Evolutionary conservation across 1,140 invertebrate species (phyloP).

Genomic region (Bicyclus anynana): DNA sequence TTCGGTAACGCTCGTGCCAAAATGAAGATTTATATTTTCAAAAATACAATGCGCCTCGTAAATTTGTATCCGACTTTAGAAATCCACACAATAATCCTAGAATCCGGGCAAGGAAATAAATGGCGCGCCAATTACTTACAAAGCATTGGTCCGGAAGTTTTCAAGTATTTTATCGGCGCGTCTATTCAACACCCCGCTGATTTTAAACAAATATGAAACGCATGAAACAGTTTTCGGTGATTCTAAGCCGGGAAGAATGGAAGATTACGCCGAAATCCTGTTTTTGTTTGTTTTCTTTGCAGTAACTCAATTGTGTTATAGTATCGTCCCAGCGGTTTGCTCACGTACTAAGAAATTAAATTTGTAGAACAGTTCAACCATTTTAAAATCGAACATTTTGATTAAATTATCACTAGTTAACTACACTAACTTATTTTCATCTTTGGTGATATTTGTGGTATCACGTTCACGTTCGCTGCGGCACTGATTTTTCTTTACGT

Average conservation of each 20-base stretch:
- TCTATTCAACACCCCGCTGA: conserved; percentile 51
- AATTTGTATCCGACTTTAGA: conserved; percentile 63
- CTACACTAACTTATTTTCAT: no score
- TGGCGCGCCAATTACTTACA: conserved; percentile 60
- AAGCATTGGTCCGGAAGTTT: conserved; percentile 64
- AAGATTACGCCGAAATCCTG: conserved; percentile 69
- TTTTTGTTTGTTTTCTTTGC: conserved; percentile 73
- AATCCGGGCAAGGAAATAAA: conserved; percentile 66
- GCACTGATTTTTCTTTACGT: no score
- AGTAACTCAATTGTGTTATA: conserved; percentile 58
- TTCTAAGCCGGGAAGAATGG: conserved; percentile 61
- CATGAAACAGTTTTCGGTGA: conserved; percentile 38
- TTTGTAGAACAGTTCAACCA: not conserved
- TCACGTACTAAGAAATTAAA: conserved; percentile 30
- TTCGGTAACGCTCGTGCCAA: conserved; percentile 50
- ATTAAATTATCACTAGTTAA: no score
- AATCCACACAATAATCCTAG: conserved; percentile 50
- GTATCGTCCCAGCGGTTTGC: conserved; percentile 30
- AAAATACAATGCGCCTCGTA: conserved; percentile 52
- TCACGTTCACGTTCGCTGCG: no score
- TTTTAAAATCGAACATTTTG: no score
- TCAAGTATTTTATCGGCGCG: conserved; percentile 60
- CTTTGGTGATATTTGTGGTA: no score
- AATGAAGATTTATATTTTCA: conserved; percentile 65
- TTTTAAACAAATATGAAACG: conserved; percentile 67